Base-by-base conservation (phyloP, 1,140 invertebrate species). In the Melipona quadrifasciata region DNA sequence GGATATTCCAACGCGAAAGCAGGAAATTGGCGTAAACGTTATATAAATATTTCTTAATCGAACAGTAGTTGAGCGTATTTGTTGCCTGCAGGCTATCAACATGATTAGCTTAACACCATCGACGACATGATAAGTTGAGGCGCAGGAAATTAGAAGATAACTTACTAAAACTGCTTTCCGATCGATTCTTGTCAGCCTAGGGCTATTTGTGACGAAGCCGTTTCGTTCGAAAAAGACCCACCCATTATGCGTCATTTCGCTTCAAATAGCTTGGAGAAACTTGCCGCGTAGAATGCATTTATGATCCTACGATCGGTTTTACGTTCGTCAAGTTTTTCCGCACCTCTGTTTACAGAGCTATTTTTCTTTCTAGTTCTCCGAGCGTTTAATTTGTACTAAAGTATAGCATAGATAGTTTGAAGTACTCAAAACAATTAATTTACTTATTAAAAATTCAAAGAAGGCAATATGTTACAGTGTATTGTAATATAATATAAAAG, bases 121-220 rank as follows among this genome's bases (percentile, higher is more conserved):
- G 82, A 84, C 74, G 77, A 72, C 65, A 61, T 31, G 82, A 84
- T 84, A 84, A 84, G 76, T 84, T 47, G 67, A 64, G 67, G 82
- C 75, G 31, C 76, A 79, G 82, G 75, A 84, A 84, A 84, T 84
- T 84, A 84, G 82, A 84, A 84, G 82, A 84, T 84, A 84, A 84
- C 82, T 84, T 84, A 84, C 82, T 84, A 84, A 84, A 84, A 84
- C 82, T 84, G 82, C 82, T 84, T 84, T 68, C 75, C 82, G 82
- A 84, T 84, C 82, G 82, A 84, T 84, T 84, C 82, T 84, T 84
- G 82, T 55, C 75, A 79, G 82, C 82, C 82, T 12, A 47, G 31
- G 82, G 82, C 82, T 58, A 78, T 84, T 79, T 79, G 82, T 24
- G 82, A 84, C 75, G 82, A 61, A 51, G 67, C 82, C 58, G 80